Conservation (phyloP, 2,113 vertebrate genomes). For the Riparia riparia region DNA sequence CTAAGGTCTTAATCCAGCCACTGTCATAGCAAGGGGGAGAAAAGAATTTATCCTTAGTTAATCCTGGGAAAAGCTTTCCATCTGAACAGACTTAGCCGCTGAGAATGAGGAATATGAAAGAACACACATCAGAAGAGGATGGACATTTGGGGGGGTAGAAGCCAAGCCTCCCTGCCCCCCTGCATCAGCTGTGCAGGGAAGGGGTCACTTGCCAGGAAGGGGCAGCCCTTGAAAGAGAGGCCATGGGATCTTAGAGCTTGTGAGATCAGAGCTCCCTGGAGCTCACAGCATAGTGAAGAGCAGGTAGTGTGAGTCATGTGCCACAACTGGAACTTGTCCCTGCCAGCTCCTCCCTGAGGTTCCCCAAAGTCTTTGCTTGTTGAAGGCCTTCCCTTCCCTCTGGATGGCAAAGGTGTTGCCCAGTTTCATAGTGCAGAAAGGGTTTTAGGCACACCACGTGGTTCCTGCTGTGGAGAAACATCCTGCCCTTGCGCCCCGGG, state of each 20-base stretch:
- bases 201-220: neutral
- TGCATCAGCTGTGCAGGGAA: neutral
- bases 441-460: accelerated
- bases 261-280: neutral
- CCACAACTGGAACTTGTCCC: neutral
- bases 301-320: neutral
- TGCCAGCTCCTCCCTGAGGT: neutral
- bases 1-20: neutral
- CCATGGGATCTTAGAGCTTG: accelerated
- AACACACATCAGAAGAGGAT: neutral
- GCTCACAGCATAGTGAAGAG: neutral
- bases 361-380: neutral
- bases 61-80: neutral
- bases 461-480: neutral
- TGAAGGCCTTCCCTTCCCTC: neutral
- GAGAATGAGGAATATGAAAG: neutral
- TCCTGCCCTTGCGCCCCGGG: neutral
- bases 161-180: neutral
- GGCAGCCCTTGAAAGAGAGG: neutral
- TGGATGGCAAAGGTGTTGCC: neutral
- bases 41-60: neutral
- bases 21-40: neutral
- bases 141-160: neutral
- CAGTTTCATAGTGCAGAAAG: neutral
- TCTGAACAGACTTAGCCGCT: neutral